Conservation (phyloP, 2,888 invertebrate genomes). For the Cordilura impudica region DNA sequence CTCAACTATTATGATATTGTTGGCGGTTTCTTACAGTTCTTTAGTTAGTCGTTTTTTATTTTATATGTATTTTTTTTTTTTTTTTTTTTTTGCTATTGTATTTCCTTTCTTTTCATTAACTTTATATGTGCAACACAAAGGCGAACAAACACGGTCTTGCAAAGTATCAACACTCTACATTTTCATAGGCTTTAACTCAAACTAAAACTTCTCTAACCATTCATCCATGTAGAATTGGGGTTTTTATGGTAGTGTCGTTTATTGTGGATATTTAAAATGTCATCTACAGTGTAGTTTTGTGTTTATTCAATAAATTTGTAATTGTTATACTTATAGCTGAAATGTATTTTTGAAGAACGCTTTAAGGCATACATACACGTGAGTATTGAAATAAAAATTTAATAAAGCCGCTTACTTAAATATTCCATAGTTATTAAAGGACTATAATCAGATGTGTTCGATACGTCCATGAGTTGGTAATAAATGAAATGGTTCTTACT, state of each 20-base stretch:
- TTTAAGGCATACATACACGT: background rate
- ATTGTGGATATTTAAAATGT: background rate
- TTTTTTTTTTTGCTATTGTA: background rate
- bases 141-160: background rate
- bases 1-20: conserved; percentile 3
- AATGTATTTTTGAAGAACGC: background rate
- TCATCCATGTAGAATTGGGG: background rate
- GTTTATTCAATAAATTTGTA: background rate
- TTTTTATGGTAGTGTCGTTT: background rate
- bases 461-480: too few relatives aligned
- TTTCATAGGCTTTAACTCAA: conserved; percentile 8
- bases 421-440: too few relatives aligned
- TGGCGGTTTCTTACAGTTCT: conserved; percentile 14
- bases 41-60: conserved; percentile 33
- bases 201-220: conserved; percentile 4
- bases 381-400: background rate
- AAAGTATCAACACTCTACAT: background rate
- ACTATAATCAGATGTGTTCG: too few relatives aligned
- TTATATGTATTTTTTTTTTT: too few relatives aligned
- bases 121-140: background rate
- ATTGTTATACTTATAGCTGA: background rate
- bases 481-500: too few relatives aligned
- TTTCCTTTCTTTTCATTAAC: background rate
- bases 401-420: too few relatives aligned
- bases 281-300: background rate